These are phyloP conservation scores for Novumbra hubbsi DNA, from an alignment of 2,797 vertebrate genomes.

Conservation along the genomic window DNA sequence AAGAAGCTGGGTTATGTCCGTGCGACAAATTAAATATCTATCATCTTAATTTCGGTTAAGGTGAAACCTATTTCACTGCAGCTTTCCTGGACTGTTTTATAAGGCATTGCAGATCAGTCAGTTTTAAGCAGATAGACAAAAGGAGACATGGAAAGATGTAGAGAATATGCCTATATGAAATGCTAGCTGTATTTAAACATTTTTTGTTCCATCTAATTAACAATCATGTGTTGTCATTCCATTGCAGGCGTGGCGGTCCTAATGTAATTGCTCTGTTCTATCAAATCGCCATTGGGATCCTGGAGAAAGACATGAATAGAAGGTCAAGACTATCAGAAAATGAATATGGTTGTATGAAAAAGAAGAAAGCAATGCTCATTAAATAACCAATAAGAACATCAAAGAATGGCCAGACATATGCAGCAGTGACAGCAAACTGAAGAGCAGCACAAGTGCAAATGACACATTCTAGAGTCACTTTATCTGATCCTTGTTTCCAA, in stretches of 20 bases:
- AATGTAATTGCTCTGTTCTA: constrained; percentile 59
- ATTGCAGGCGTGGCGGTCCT: constrained; percentile 54
- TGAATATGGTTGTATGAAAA: constrained; percentile 39
- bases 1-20: neutral
- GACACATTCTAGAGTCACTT: neutral
- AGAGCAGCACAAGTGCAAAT: constrained; percentile 7
- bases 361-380: constrained; percentile 39
- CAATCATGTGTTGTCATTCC: constrained; percentile 62
- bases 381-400: constrained; percentile 55
- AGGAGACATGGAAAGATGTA: neutral
- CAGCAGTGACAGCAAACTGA: constrained; percentile 40
- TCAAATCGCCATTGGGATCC: constrained; percentile 47
- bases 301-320: constrained; percentile 62
- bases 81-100: neutral
- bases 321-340: constrained; percentile 36
- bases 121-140: neutral
- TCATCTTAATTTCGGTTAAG: neutral
- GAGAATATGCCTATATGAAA: constrained; percentile 46
- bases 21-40: neutral
- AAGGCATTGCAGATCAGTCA: neutral
- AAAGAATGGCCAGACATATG: constrained; percentile 45
- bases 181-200: constrained; percentile 50
- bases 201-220: constrained; percentile 56
- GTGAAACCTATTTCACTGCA: neutral
- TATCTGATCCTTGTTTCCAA: neutral